phyloP scores from a whole-genome alignment of 1,140 invertebrate species.

The Neuroterus valhalla region DNA sequence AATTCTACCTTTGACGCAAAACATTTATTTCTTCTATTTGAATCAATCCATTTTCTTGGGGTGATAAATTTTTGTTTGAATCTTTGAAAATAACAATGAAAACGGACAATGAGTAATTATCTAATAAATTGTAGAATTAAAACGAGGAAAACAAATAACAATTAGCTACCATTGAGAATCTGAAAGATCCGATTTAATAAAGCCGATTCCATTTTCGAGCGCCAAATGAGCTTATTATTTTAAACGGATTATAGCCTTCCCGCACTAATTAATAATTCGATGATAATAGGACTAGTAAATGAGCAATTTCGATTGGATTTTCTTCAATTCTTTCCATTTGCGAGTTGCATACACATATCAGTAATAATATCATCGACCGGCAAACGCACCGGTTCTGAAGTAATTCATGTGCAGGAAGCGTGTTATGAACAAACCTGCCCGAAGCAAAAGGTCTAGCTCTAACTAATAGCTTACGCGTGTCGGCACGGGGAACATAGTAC shows the following conservation, averaged over 20 bases:
- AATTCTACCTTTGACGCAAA: too few relatives aligned
- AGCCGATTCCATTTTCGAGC: constrained; percentile 5
- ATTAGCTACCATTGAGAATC: constrained; percentile 3
- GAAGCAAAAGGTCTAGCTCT: neutral
- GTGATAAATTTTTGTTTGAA: neutral
- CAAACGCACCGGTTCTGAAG: neutral
- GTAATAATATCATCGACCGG: neutral
- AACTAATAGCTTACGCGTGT: constrained; percentile 7
- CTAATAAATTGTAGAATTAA: neutral
- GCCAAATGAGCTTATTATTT: constrained; percentile 10
- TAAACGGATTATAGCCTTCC: constrained; percentile 10
- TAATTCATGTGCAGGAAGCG: constrained; percentile 1
- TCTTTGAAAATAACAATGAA: neutral
- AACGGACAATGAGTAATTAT: neutral
- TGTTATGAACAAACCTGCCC: neutral
- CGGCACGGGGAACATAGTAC: neutral
- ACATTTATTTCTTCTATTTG: too few relatives aligned
- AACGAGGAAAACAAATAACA: neutral
- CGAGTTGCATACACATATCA: neutral
- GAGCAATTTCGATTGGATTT: neutral
- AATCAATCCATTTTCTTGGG: too few relatives aligned
- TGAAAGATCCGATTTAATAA: constrained; percentile 20
- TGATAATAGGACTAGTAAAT: neutral
- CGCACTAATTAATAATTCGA: neutral
- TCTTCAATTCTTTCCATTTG: neutral